Evolutionary conservation across 2,797 vertebrate species (phyloP).

Genomic region (Pogonophryne albipinna): DNA sequence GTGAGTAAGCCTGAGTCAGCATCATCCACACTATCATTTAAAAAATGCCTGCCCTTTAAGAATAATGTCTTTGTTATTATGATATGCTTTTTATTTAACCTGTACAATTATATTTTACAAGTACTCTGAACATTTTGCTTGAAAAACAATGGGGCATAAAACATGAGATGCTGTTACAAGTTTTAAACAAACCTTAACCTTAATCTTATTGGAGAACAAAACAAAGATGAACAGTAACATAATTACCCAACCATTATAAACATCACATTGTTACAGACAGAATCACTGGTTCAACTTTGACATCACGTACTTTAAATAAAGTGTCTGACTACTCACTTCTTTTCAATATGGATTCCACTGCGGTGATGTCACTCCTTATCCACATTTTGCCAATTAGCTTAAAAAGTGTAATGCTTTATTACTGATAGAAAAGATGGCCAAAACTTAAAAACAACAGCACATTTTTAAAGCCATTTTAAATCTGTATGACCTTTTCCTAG

Average conservation of each 20-base stretch:
- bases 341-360: background rate
- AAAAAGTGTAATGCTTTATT: background rate
- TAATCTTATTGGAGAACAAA: background rate
- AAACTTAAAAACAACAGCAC: background rate
- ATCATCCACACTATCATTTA: slow-evolving; percentile 50
- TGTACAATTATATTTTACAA: background rate
- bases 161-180: background rate
- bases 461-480: background rate
- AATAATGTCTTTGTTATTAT: background rate
- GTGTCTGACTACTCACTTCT: background rate
- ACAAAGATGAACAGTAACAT: background rate
- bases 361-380: background rate
- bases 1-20: slow-evolving; percentile 45
- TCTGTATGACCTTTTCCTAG: background rate
- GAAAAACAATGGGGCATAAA: background rate
- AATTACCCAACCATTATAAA: background rate
- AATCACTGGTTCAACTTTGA: background rate
- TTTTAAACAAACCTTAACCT: background rate
- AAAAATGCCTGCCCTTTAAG: slow-evolving; percentile 11
- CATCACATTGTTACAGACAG: background rate
- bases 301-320: background rate
- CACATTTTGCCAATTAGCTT: background rate
- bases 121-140: background rate
- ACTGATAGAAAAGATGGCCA: background rate
- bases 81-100: background rate